Evolutionary conservation across 2,113 vertebrate genomes (phyloP).

Genomic region (Gopherus evgoodei): DNA sequence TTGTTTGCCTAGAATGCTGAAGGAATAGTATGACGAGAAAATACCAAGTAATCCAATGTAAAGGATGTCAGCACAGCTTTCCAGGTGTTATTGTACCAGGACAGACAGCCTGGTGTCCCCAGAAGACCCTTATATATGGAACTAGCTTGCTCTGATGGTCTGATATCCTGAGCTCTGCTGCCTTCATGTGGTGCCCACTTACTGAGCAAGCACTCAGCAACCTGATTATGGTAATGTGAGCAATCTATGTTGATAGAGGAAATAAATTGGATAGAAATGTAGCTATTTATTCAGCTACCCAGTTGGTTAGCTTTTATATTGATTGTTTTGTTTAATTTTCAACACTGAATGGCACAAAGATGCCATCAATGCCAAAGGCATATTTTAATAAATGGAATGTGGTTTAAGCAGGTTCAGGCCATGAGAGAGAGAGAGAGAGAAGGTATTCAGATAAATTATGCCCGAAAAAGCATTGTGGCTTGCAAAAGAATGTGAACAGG

Average conservation of each 20-base stretch:
- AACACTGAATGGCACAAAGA: neutral
- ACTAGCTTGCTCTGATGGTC: neutral
- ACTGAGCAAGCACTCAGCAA: neutral
- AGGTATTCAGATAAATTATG: neutral
- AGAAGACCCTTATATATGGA: neutral
- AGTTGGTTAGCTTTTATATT: neutral
- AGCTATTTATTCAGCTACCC: neutral
- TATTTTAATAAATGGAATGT: conserved; percentile 31
- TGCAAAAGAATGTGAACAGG: conserved; percentile 11
- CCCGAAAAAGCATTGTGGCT: neutral
- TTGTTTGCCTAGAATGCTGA: neutral
- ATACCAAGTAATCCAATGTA: neutral
- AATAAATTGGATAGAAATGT: neutral
- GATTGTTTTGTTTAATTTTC: neutral
- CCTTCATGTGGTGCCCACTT: neutral
- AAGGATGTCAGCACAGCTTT: neutral
- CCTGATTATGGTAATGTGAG: neutral
- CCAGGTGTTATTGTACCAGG: neutral
- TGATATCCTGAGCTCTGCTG: neutral
- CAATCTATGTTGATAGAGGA: neutral
- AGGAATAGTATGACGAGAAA: neutral
- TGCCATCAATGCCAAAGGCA: neutral
- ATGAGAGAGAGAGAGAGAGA: neutral
- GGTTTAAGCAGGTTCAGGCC: neutral
- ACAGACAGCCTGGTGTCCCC: neutral